Evolutionary conservation across 1,140 invertebrate species (phyloP).

Genomic region (Neodiprion virginianus): DNA sequence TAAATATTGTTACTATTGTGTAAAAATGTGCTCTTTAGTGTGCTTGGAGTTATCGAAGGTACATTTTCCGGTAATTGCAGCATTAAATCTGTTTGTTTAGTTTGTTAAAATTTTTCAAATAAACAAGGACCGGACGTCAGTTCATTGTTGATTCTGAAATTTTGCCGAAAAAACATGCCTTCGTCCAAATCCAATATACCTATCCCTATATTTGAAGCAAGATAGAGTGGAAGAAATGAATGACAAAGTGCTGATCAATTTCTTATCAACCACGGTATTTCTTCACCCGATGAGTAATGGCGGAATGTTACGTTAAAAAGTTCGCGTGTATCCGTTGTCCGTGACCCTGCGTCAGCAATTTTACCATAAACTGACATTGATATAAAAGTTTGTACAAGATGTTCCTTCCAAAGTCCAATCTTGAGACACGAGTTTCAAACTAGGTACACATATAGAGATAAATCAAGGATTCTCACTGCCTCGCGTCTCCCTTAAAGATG

Average conservation of each 20-base stretch:
- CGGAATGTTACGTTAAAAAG: neutral
- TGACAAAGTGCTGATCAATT: neutral
- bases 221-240: neutral
- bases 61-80: no score
- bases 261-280: neutral
- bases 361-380: slow-evolving; percentile 1
- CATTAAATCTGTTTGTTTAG: no score
- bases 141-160: neutral
- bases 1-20: no score
- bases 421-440: neutral
- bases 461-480: no score
- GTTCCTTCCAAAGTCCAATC: neutral
- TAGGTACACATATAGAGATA: neutral
- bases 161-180: neutral
- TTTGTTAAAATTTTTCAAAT: no score
- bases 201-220: neutral
- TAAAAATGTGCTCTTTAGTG: no score
- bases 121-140: no score
- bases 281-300: neutral
- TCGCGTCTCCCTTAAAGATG: no score
- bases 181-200: neutral
- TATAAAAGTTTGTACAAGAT: neutral
- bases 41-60: no score
- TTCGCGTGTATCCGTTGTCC: neutral
- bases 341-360: neutral